Conservation (phyloP, 2,888 invertebrate genomes). For the Exephanes ischioxanthus region DNA sequence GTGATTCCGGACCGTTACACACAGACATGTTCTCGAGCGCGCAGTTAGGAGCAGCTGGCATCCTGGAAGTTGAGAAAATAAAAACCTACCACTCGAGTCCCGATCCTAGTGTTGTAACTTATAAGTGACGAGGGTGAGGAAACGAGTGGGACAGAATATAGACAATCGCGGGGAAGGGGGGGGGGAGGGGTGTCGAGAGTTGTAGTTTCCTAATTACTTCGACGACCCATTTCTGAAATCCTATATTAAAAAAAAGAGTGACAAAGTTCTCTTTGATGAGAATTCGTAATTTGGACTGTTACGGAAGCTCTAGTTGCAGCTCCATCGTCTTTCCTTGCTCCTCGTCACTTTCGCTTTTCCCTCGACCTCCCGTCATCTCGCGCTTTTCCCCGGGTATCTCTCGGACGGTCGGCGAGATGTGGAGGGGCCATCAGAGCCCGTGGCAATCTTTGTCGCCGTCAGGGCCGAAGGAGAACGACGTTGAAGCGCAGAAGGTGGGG, state of each 20-base stretch:
- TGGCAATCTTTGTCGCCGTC: conserved; percentile 40
- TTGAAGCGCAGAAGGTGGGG: conserved; percentile 25
- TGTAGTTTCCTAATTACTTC: conserved; percentile 1
- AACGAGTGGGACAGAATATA: neutral
- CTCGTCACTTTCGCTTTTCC: conserved; percentile 11
- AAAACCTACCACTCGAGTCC: neutral
- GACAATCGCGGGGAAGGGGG: neutral
- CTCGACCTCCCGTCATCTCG: neutral
- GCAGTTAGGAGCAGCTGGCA: conserved; percentile 2
- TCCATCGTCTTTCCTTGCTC: neutral
- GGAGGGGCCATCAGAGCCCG: conserved; percentile 21
- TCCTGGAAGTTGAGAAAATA: neutral
- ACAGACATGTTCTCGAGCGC: neutral
- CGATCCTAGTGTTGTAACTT: neutral
- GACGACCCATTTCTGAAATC: conserved; percentile 5
- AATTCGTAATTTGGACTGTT: neutral
- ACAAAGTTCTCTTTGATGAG: conserved; percentile 10
- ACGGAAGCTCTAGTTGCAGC: neutral
- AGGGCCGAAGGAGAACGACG: conserved; percentile 21
- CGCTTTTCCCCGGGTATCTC: conserved; percentile 27
- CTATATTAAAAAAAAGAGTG: neutral
- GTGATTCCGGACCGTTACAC: neutral
- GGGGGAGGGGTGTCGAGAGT: neutral
- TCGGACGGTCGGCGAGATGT: neutral
- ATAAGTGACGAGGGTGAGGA: conserved; percentile 4